Base-by-base conservation (phyloP, 2,888 invertebrate species). In the Agrochola lychnidis region DNA sequence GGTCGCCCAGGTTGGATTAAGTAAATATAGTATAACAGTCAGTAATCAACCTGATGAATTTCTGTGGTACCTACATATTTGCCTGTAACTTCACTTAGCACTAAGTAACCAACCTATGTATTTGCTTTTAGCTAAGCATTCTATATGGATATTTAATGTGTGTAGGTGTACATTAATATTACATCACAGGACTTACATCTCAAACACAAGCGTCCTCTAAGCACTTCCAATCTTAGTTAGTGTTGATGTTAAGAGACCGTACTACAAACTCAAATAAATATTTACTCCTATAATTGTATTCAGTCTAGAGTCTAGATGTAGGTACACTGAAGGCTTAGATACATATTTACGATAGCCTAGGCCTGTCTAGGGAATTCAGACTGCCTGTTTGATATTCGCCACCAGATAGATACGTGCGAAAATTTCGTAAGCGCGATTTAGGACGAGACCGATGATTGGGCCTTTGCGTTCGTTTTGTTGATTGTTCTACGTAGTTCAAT, bases 341-440 rank as follows among this genome's bases (percentile, higher is more conserved):
- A 78, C 70, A 71, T 53, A 80, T 45, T 70, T 76, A 72, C 67
- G 30, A 66, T 79, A 70, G 76, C 61, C 69, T 78, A 73, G 66
- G 40, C 57, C 63, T 74, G 57, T 73, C 73, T 79, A 25, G 83
- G 74, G 82, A 59, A n/a, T 56, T n/a, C n/a, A n/a, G 12, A 61
- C 42, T 79, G 59, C 70, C 72, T 82, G 64, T 79, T 84, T 85
- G 79, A 84, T 84, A 82, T 85, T 85, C 79, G 51, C n/a, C 67
- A 57, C 75, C 51, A 69, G 67, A 79, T 70, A 62, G 74, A 75
- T 85, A 85, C 82, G 78, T 84, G 84, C 25, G 70, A 70, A 70
- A 76, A 74, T 76, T 87, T 71, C 9, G n/a, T 59, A 70, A 75
- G 64, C 16, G 45, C 51, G 14, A 67, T 83, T 66, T n/a, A 64